Evolutionary conservation across 2,113 vertebrate species (phyloP), one percentile per base, ranked within the genome.

Genomic region (Hipposideros armiger): DNA sequence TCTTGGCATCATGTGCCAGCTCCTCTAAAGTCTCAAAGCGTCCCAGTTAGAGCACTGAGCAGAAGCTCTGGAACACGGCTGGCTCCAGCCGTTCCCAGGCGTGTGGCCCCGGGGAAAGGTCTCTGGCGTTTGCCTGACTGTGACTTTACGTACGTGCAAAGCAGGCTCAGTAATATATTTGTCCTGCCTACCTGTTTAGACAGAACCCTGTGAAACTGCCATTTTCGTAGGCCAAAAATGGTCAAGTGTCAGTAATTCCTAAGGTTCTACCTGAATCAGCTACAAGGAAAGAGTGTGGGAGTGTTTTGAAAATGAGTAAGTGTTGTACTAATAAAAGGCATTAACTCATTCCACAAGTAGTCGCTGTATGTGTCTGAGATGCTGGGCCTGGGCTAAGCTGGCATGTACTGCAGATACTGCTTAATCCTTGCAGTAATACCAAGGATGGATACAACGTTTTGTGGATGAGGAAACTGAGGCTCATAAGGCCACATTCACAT

Each of bases 391-490:
- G 16, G 40, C 16, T 66, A 24, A n/a, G 54, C 5, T 7, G 52
- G 78, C 8, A 0, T 0, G 1, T 26, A 0, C 17, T 2, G 3
- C 16, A 50, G 50, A n/a, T 19, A 5, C 36, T 26, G 22, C 66
- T 24, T 14, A 3, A 19, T 32, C 22, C 42, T 36, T 19, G 50
- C 1, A 17, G 10, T 54, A 28, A 28, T 5, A 7, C 6, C 45
- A 2, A 7, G 17, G 50, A 54, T 3, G 16, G 15, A 6, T 1
- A 24, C 1, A 14, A 1, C 26, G 19, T 26, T 32, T 11, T 22
- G 4, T n/a, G 58, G 22, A 42, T 10, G n/a, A 83, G 64, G 52
- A 67, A n/a, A 56, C 6, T 5, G 70, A 86, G 36, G 40, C 47
- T 11, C 20, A 0, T 7, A 0, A 9, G 40, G 19, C 13, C 16